Conservation (phyloP, 2,797 vertebrate genomes). For the Aselliscus stoliczkanus region DNA sequence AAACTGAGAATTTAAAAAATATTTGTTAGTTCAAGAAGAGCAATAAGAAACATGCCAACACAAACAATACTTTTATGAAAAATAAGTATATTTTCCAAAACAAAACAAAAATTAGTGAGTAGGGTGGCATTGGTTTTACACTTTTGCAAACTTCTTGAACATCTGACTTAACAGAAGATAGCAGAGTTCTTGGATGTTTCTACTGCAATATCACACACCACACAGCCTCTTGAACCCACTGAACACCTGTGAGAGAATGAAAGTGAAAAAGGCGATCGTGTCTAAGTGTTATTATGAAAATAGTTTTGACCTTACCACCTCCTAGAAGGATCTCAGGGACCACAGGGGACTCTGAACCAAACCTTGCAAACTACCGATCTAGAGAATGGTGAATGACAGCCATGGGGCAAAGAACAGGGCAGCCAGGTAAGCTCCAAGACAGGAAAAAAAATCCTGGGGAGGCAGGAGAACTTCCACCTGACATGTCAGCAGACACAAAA, state of each 20-base stretch:
- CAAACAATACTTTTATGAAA: neutral
- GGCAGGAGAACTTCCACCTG: neutral
- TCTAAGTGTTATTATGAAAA: neutral
- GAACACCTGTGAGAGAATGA: neutral
- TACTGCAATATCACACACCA: rapidly evolving
- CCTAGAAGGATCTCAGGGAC: neutral
- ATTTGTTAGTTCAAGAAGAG: neutral
- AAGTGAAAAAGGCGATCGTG: neutral
- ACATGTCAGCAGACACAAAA: neutral
- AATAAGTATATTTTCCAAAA: neutral
- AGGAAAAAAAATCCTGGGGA: neutral
- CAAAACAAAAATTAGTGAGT: neutral
- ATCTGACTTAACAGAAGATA: no score
- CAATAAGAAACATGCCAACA: neutral
- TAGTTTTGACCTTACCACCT: neutral
- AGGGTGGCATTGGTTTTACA: neutral
- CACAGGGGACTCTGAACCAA: neutral
- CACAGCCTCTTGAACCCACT: rapidly evolving
- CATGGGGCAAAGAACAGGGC: neutral
- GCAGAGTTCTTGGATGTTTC: neutral
- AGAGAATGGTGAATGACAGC: neutral
- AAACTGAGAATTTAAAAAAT: neutral
- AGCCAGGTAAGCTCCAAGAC: neutral
- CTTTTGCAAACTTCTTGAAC: neutral
- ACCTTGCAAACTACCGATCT: neutral